Percentiles rank a stretch among this genome's conserved stretches.
Evolutionary conservation across 2,113 vertebrate species (phyloP).

Genomic region (Daubentonia madagascariensis): DNA sequence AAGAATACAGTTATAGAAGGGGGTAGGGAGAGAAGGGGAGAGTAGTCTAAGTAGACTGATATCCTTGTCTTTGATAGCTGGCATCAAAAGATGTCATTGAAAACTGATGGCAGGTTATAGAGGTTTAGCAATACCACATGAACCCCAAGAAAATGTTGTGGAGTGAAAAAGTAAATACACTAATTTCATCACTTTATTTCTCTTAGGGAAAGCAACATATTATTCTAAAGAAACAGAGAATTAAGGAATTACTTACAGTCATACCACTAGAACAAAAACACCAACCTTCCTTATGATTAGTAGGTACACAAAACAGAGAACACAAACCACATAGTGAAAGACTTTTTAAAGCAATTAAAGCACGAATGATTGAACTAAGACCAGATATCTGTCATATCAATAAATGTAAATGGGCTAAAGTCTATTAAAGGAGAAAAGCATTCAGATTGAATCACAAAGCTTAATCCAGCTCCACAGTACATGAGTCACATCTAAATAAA

Average conservation of each 20-base stretch:
- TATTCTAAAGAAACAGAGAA: neutral
- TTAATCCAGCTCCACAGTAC: neutral
- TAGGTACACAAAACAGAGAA: neutral
- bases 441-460: slow-evolving; percentile 17
- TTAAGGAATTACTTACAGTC: neutral
- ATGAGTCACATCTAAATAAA: neutral
- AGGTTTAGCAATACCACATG: neutral
- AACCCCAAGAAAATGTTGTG: neutral
- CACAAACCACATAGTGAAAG: neutral
- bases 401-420: slow-evolving; percentile 19
- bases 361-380: neutral
- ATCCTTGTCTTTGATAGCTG: neutral
- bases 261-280: neutral
- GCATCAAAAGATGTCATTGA: neutral
- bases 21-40: neutral
- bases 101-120: neutral
- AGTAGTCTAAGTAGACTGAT: neutral
- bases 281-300: neutral
- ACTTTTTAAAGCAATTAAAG: slow-evolving; percentile 17
- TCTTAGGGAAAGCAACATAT: neutral
- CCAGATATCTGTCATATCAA: neutral
- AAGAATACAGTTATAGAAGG: neutral
- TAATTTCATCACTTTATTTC: neutral
- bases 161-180: neutral
- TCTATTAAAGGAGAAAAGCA: neutral